Conservation (phyloP, 2,113 vertebrate genomes). For the Odontophorus gujanensis region DNA sequence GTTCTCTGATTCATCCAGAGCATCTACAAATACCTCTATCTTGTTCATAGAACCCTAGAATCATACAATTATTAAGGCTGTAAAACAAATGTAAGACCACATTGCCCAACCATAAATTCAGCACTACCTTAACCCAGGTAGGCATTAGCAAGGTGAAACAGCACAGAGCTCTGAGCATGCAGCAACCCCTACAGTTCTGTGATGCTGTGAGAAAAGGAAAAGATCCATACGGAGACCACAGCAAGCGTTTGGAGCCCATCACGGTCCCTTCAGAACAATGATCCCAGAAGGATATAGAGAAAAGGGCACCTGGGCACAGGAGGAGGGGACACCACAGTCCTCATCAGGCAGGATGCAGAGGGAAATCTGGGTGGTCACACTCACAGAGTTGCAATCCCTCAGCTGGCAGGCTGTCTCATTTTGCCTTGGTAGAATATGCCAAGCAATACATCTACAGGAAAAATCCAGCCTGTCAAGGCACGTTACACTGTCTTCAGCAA, state of each 20-base stretch:
- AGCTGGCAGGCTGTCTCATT: slow-evolving; percentile 28
- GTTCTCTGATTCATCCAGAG: neutral
- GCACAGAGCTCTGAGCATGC: neutral
- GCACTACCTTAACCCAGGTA: neutral
- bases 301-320: neutral
- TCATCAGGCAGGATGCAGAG: neutral
- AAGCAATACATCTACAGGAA: slow-evolving; percentile 26
- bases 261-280: neutral
- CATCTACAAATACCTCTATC: too few relatives aligned
- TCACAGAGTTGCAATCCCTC: neutral
- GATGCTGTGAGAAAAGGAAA: too few relatives aligned
- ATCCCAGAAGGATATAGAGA: neutral
- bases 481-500: slow-evolving; percentile 27
- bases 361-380: neutral
- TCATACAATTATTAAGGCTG: too few relatives aligned
- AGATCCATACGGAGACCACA: neutral
- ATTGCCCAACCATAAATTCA: too few relatives aligned
- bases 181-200: too few relatives aligned
- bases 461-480: slow-evolving; percentile 9
- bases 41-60: too few relatives aligned
- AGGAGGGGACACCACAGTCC: neutral
- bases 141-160: neutral
- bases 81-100: too few relatives aligned
- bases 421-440: neutral
- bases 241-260: neutral